Evolutionary conservation across 2,113 vertebrate species (phyloP), one percentile per base, ranked within the genome.

Genomic region (Heliornis fulica): DNA sequence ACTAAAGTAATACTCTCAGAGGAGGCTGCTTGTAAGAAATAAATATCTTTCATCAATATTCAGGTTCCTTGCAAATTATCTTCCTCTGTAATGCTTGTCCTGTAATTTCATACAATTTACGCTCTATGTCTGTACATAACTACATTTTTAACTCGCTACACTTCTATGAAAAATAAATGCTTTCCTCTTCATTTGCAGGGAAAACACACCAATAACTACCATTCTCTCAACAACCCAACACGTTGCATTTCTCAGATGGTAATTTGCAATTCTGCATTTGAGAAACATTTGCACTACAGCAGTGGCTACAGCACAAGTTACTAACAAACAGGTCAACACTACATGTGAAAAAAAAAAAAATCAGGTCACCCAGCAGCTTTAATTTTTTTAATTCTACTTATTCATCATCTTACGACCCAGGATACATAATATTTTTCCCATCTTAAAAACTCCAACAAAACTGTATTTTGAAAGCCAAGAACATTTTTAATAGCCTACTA

Each of bases 1-100:
- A n/a, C 70, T 84, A 53, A 91, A 92, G 87, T 89, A 96, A 92
- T 90, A 68, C 32, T 56, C 68, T 66, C 85, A 50, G 76, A 93
- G 41, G 32, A 91, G n/a, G 31, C 26, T 86, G 17, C 28, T 43
- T 43, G 4, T 69, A 76, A 75, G 46, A 91, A 94, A 64, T n/a
- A 94, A 22, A 25, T 54, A 13, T 32, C 68, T 81, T 59, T 83
- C 50, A 83, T 64, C 87, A 86, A 23, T 63, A 89, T 66, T 90
- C 31, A 50, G 75, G 60, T 78, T 87, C 72, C 31, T 41, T 34
- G 41, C 19, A 78, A 81, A 87, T 78, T 64, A 64, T 12, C 13
- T 93, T 22, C 19, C 10, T 57, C 53, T 79, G 56, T 68, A 88
- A 86, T 17, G 5, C 6, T 4, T 40, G n/a, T 34, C 43, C 57